Base-by-base conservation (phyloP, 2,113 vertebrate species). In the Dipodomys spectabilis region DNA sequence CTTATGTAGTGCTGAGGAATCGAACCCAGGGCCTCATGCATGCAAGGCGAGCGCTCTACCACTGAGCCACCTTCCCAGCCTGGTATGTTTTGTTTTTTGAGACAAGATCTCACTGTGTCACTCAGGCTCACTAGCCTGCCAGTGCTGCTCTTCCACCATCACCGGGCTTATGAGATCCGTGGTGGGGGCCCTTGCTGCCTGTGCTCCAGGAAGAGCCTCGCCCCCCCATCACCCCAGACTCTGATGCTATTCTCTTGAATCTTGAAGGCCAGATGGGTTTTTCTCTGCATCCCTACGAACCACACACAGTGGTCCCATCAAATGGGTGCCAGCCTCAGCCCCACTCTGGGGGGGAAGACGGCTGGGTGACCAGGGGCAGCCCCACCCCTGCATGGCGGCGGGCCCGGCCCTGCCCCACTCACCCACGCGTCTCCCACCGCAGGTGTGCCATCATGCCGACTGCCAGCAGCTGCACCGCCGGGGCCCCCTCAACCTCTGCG, bases 361-460 rank as follows among this genome's bases (percentile, higher is more conserved):
- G 67, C 30, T 18, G 74, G 28, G 13, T 28, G 4, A 2, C 57
- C 15, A 4, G 19, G 7, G 28, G 68, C 39, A 18, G 75, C 30
- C 60, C 4, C 1, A 7, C 23, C 27, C 8, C 4, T 16, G 28
- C 28, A 6, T 57, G 2, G 35, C 28, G 1, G 32, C 0, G 11
- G 74, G 12, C 65, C 2, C 67, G 35, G 35, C 18, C 7, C 71
- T 35, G 39, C 67, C 64, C 15, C 13, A 45, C 19, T 2, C 7
- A 0, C 39, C 0, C 12, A 6, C 1, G 5, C 39, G 78, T 22
- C 35, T 2, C 9, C 18, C 18, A 39, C 5, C 77, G 0, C 96
- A 99, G 99, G 99, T 99, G 95, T 99, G 99, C 94, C 99, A 99
- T 96, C 99, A 99, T n/a, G 96, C 97, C 0, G 98, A 99, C 94